Conservation (phyloP, 2,797 vertebrate genomes). For the Chloroceryle amazona region DNA sequence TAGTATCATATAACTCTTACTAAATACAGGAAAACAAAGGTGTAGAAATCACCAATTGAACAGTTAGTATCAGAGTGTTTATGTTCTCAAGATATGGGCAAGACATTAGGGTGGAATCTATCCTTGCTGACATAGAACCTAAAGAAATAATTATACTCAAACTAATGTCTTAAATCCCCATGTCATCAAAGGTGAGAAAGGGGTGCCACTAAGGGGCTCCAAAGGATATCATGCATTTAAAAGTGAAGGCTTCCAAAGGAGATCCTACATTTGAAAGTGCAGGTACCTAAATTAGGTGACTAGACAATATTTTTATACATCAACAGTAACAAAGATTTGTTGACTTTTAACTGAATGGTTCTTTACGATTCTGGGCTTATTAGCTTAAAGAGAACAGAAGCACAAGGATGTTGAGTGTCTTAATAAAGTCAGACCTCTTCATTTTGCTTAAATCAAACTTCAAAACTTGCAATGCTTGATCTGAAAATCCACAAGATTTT, state of each 20-base stretch:
- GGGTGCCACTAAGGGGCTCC: not conserved
- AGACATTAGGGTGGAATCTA: not conserved
- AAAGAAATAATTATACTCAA: not conserved
- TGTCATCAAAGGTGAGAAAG: not conserved
- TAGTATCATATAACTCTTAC: not conserved
- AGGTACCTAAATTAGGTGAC: not conserved
- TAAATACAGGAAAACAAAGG: not conserved
- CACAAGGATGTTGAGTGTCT: not conserved
- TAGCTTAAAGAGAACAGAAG: not conserved
- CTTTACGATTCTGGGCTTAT: not conserved
- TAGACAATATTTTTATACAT: not conserved
- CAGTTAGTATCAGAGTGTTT: not conserved
- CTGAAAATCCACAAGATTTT: not conserved
- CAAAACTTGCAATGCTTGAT: not conserved
- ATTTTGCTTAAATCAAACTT: not conserved
- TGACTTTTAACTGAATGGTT: not conserved
- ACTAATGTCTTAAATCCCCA: not conserved
- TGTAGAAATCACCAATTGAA: not conserved
- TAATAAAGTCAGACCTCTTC: not conserved
- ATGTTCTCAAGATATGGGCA: not conserved
- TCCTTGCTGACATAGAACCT: not conserved
- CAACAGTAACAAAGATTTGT: not conserved
- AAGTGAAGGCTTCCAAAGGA: not conserved
- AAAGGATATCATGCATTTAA: not conserved
- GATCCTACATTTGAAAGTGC: not conserved